Evolutionary conservation across 2,888 invertebrate species (phyloP).

Genomic region (Athalia cordata): DNA sequence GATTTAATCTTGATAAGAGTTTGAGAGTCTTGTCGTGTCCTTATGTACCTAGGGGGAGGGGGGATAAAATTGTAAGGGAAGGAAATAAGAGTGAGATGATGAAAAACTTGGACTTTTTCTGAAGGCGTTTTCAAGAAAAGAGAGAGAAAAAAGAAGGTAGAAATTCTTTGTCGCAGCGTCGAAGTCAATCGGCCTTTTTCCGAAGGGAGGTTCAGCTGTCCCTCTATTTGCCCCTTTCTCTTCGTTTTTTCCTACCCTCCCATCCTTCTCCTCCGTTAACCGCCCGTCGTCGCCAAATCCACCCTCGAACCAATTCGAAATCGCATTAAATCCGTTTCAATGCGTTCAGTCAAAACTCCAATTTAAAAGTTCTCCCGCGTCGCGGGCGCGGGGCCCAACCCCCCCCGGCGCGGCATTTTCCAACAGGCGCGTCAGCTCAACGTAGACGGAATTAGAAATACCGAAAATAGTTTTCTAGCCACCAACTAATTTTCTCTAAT

Average conservation of each 20-base stretch:
- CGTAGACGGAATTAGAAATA: slow-evolving; percentile 58
- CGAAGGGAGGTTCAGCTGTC: too few species aligned
- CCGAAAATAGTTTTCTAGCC: slow-evolving; percentile 58
- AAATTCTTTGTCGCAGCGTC: slow-evolving; percentile 58
- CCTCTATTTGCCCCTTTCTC: not conserved
- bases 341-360: slow-evolving; percentile 70
- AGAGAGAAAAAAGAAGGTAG: slow-evolving; percentile 35
- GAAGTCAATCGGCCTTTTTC: slow-evolving; percentile 58
- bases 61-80: not conserved
- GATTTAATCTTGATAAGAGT: too few species aligned
- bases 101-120: slow-evolving; percentile 1
- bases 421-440: slow-evolving; percentile 41
- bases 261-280: slow-evolving; percentile 47
- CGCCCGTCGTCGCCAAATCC: slow-evolving; percentile 53
- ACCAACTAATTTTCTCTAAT: slow-evolving; percentile 40
- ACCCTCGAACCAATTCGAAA: slow-evolving; percentile 62
- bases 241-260: slow-evolving; percentile 31
- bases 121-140: not conserved
- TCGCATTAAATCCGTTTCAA: slow-evolving; percentile 68
- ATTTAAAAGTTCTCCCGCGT: slow-evolving; percentile 66
- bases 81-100: not conserved
- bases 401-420: not conserved
- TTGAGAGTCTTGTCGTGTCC: too few species aligned
- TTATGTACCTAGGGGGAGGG: too few species aligned
- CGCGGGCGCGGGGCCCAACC: not conserved